Base-by-base conservation (phyloP, 2,113 vertebrate genomes). In the Nycticebus coucang region DNA sequence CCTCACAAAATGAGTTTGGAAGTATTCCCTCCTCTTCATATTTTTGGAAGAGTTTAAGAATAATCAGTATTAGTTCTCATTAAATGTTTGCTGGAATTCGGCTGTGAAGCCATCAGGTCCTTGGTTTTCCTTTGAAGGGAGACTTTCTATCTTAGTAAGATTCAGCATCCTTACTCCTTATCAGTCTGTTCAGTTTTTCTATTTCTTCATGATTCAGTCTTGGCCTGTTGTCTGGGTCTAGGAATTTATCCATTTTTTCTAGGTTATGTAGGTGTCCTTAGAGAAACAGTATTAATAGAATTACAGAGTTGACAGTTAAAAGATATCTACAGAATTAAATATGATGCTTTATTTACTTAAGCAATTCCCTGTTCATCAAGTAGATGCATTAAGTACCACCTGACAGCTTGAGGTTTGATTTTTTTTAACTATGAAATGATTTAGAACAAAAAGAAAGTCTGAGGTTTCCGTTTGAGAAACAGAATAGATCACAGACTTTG, bases 251-350 rank as follows among this genome's bases (percentile, higher is more conserved):
- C 72, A 75, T 45, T 75, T 45, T 24, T 45, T 75, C 26, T 28
- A 75, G 72, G 24, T 82, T 94, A 55, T 45, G 33, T 45, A 33
- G 62, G 62, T 45, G 64, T 83, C 33, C 41, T 94, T 89, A 50
- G 22, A 50, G 17, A 86, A 96, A 78, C 2, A 55, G 5, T 57
- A 71, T 68, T 91, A 80, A 80, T 33, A 64, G 22, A 94, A 74
- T 86, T 86, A 81, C 2, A 94, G 26, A 86, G 12, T 62, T 91
- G 7, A 30, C 5, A 11, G 2, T 87, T 84, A 21, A 64, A 78
- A 92, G 30, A 83, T 2, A 80, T 69, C 69, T 81, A 60, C 18
- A 87, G 50, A 89, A 87, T 95, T 86, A 95, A 95, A 74, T 77
- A 77, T 17, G 68, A 88, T 77, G n/a, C 21, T 13, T 1, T 77